These are phyloP conservation scores for Spialia ferax DNA, from an alignment of 2,888 invertebrate genomes.

Conservation along the genomic window DNA sequence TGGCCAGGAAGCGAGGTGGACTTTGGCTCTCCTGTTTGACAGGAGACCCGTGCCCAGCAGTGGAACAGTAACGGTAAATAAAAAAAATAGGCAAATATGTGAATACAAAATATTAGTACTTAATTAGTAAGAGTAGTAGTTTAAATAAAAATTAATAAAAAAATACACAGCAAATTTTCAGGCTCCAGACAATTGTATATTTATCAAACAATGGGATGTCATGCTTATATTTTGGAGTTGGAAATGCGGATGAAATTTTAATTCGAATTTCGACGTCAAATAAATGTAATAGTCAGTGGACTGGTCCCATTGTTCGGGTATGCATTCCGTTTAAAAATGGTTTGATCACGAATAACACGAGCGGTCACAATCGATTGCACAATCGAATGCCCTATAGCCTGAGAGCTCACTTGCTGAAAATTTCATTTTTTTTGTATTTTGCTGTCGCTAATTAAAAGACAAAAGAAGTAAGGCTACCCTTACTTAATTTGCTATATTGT, in stretches of 20 bases:
- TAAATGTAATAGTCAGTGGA: slow-evolving; percentile 31
- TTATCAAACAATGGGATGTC: slow-evolving; percentile 10
- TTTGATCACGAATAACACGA: slow-evolving; percentile 62
- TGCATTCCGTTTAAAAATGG: slow-evolving; percentile 56
- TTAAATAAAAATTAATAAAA: neutral
- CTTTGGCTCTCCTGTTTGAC: too few relatives aligned
- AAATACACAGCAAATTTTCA: neutral
- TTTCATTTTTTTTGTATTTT: neutral
- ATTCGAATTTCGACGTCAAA: slow-evolving; percentile 25
- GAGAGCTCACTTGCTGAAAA: slow-evolving; percentile 21
- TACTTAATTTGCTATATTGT: too few relatives aligned
- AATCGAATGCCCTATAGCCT: slow-evolving; percentile 53
- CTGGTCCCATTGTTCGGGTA: slow-evolving; percentile 43
- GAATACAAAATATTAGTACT: neutral
- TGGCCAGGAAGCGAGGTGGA: too few relatives aligned
- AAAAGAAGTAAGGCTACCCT: too few relatives aligned
- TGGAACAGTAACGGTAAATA: too few relatives aligned
- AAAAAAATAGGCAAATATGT: too few relatives aligned
- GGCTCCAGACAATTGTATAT: neutral
- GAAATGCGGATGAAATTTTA: slow-evolving; percentile 32
- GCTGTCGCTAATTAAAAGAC: neutral
- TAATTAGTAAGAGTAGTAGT: neutral
- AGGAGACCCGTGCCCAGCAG: too few relatives aligned
- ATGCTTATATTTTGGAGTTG: slow-evolving; percentile 9
- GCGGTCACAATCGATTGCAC: slow-evolving; percentile 72